A percentile compares a stretch with the other conserved stretches of the same genome.
Conservation (phyloP, 2,113 vertebrate genomes). For the Neogale vison region DNA sequence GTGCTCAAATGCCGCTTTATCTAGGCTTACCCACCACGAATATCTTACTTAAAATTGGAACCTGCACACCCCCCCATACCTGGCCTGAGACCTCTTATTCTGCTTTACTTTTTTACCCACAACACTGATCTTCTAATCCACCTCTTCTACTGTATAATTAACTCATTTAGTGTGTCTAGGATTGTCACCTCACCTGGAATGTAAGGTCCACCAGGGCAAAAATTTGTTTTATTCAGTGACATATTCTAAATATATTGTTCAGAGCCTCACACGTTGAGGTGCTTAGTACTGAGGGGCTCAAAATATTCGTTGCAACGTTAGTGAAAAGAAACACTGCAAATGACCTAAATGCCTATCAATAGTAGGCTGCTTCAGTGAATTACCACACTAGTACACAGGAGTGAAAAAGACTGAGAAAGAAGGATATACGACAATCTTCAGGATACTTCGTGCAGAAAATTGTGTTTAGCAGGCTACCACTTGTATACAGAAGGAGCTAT, state of each 20-base stretch:
- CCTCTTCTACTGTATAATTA: background rate
- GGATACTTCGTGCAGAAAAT: background rate
- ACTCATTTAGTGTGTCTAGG: background rate
- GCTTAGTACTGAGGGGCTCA: background rate
- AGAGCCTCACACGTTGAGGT: background rate
- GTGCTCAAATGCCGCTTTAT: background rate
- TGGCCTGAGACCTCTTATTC: background rate
- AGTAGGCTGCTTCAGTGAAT: background rate
- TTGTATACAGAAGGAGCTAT: background rate
- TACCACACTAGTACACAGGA: background rate
- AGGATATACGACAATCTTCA: background rate
- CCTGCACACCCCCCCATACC: background rate
- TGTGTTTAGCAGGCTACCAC: background rate
- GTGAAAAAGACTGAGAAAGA: background rate
- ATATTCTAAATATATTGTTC: background rate
- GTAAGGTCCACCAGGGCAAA: background rate
- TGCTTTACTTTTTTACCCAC: background rate
- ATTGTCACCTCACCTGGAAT: background rate
- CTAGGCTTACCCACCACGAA: background rate
- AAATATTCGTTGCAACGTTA: background rate
- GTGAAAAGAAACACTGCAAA: background rate
- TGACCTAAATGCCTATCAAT: background rate
- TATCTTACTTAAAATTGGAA: background rate
- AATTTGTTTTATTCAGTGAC: background rate
- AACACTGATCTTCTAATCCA: background rate